Base-by-base conservation (phyloP, 2,113 vertebrate species). In the Bujurquina vittata region DNA sequence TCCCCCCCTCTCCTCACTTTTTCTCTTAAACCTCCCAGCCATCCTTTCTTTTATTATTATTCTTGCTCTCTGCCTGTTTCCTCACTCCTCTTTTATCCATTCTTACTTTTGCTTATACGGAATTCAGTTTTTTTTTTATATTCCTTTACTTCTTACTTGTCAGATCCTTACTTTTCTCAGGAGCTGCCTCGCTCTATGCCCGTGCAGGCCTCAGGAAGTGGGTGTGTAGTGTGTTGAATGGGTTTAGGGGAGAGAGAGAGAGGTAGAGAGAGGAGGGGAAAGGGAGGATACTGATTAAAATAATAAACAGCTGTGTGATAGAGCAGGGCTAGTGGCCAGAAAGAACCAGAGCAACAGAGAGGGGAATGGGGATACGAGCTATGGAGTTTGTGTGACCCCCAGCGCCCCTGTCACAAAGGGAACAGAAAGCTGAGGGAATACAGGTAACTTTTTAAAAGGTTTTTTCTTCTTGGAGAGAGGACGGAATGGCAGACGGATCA, bases 211-310 rank as follows among this genome's bases (percentile, higher is more conserved):
- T 96, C 97, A 96, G 97, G 97, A 99, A 99, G 93, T 97, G 97
- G 96, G 97, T 97, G 97, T 96, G 91, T 87, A 61, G 95, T 94
- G 94, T 94, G 95, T 94, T 90, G 93, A 89, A 93, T 93, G 96
- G 88, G 80, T 75, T 94, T 95, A 85, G 69, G 79, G 85, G 63
- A 2, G 40, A 2, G 63, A 18, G 63, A 83, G 88, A 75, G 88
- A 59, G 86, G 79, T 75, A 81, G 84, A 87, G 88, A 92, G 94
- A 93, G 95, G 93, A 94, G 96, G 95, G 95, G 96, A 96, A 96
- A 96, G 96, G 95, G 96, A 96, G 97, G 96, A 96, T 96, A 95
- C 96, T 94, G 96, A 96, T 97, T 98, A 96, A 96, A 99, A 98
- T 97, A 99, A 99, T 97, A 98, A 98, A 98, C 97, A 98, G 96